Evolutionary conservation across 2,113 vertebrate genomes (phyloP).

Genomic region (Archilochus colubris): DNA sequence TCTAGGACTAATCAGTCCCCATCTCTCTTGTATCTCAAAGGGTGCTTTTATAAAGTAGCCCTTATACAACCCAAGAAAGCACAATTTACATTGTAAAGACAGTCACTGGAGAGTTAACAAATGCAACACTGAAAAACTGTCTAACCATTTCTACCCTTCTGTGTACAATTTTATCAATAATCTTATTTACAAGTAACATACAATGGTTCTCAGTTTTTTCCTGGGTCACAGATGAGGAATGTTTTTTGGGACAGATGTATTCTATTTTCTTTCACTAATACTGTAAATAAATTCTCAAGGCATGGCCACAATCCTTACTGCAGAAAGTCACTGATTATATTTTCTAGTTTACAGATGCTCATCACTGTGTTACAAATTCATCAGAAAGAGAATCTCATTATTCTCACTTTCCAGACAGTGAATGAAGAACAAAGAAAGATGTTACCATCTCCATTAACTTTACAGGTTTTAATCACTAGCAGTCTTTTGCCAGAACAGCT

Average conservation of each 20-base stretch:
- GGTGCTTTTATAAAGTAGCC: not conserved
- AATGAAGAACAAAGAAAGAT: constrained; percentile 14
- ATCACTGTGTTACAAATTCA: not conserved
- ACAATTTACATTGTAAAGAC: not conserved
- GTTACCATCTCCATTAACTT: not conserved
- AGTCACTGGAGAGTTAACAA: not conserved
- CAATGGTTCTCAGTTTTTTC: not conserved
- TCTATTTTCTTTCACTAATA: not conserved
- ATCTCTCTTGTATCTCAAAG: not conserved
- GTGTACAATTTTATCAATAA: not conserved
- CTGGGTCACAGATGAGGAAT: not conserved
- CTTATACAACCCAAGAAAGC: not conserved
- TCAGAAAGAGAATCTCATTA: not conserved
- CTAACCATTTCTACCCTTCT: not conserved
- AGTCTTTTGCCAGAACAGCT: constrained; percentile 20
- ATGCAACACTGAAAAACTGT: not conserved
- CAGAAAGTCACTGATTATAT: not conserved
- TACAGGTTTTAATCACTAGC: constrained; percentile 24
- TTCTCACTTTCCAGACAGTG: not conserved
- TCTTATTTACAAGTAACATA: not conserved
- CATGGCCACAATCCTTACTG: not conserved
- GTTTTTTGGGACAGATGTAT: not conserved
- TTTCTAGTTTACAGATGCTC: not conserved
- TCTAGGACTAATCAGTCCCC: not conserved
- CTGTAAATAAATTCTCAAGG: not conserved